These are phyloP conservation scores for Drosophila sulfurigaster DNA, from an alignment of 1,140 invertebrate genomes.

Conservation along the genomic window DNA sequence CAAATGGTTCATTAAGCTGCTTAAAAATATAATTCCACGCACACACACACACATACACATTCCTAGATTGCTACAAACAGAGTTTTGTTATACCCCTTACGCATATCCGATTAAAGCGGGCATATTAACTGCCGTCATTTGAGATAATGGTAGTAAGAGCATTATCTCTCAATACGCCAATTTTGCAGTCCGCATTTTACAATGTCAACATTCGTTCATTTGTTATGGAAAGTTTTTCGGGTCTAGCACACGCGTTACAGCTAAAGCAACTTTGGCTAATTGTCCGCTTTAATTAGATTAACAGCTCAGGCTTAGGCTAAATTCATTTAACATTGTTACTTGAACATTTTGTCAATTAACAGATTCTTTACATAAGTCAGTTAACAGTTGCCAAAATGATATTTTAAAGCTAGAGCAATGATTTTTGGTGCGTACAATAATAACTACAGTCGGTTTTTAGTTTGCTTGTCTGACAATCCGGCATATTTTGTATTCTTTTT, in stretches of 20 bases:
- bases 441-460: no score
- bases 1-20: conserved; percentile 80
- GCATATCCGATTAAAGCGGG: conserved; percentile 4
- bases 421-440: no score
- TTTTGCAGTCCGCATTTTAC: neutral
- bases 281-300: neutral
- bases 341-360: neutral
- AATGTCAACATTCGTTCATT: neutral
- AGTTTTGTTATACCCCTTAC: conserved; percentile 44
- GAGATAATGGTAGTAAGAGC: conserved; percentile 12
- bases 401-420: no score
- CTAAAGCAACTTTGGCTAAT: neutral
- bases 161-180: conserved; percentile 3
- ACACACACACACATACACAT: neutral
- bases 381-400: neutral
- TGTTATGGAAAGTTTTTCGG: neutral
- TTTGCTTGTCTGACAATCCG: no score
- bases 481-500: no score
- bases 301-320: neutral
- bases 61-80: conserved; percentile 29
- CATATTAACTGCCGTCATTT: conserved; percentile 14
- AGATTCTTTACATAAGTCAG: neutral
- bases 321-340: neutral
- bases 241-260: neutral
- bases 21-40: conserved; percentile 61